Percentiles rank a stretch among this genome's conserved stretches.
phyloP scores from a whole-genome alignment of 2,888 invertebrate genomes.

The Drosophila rubida region DNA sequence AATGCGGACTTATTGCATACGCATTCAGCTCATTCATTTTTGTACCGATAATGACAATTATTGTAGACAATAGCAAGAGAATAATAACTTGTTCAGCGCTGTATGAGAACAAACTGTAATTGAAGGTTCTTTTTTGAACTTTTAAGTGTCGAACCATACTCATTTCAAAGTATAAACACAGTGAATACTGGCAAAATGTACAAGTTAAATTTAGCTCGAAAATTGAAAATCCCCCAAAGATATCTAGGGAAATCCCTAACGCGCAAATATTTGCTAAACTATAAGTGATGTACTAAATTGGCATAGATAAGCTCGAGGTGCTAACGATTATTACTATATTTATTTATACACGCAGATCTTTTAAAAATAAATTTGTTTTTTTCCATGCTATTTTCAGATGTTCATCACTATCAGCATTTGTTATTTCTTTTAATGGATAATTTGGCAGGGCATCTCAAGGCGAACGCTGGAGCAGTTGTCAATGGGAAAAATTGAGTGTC shows the following conservation, averaged over 20 bases:
- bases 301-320: not conserved
- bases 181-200: not conserved
- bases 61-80: not conserved
- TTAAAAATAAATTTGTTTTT: constrained; percentile 6
- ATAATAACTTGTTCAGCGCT: too few relatives aligned
- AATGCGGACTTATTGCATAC: too few relatives aligned
- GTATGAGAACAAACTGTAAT: too few relatives aligned
- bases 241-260: not conserved
- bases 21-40: too few relatives aligned
- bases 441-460: not conserved
- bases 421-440: not conserved
- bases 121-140: too few relatives aligned
- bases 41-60: not conserved
- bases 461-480: not conserved
- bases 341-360: not conserved
- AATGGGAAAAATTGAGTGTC: constrained; percentile 22
- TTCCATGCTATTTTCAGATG: not conserved
- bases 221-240: not conserved
- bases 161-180: not conserved
- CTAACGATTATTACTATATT: not conserved
- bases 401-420: not conserved
- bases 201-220: not conserved
- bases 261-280: not conserved
- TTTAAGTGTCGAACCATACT: too few relatives aligned
- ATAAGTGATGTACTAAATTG: not conserved